Base-by-base conservation (phyloP, 2,113 vertebrate species). In the Psittacus erithacus region DNA sequence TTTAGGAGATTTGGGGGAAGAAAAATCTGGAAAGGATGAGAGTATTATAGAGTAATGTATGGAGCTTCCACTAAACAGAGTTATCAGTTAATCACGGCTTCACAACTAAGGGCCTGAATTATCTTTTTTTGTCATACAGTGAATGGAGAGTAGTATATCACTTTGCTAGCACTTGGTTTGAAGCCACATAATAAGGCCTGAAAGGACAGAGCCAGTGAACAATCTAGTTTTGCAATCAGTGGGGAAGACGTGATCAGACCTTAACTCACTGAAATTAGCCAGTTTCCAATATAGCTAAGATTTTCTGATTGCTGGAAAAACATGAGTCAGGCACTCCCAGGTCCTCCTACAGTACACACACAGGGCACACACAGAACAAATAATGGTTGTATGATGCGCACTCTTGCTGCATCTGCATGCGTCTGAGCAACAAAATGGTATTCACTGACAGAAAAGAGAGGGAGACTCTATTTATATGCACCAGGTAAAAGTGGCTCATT, bases 341-440 rank as follows among this genome's bases (percentile, higher is more conserved):
- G 80, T 74, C 53, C 41, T 88, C 31, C 59, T 35, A 7, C 41
- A 24, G 33, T 71, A 3, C 1, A 5, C 49, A 74, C 49, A 27
- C 2, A 19, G 17, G 35, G 39, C 33, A 65, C 10, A 17, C 25
- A 76, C 20, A 60, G 62, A 80, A 73, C 67, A 95, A 88, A 65
- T 25, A 14, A 0, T 31, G 9, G 1, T 33, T 74, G 14, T 22
- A 27, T 67, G 55, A 78, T n/a, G 67, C 50, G 4, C 31, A 44
- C 11, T 3, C 27, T 65, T 89, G 62, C 68, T 94, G 55, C 3
- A 1, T 35, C 15, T 5, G 2, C 8, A 3, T 15, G 5, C 19
- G 13, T 60, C 28, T 71, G 57, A 33, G 13, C 38, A 77, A 17
- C 62, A 87, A 11, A 12, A 10, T 0, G 2, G 16, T 1, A 2